phyloP scores from a whole-genome alignment of 2,113 vertebrate species.

The Struthio camelus region DNA sequence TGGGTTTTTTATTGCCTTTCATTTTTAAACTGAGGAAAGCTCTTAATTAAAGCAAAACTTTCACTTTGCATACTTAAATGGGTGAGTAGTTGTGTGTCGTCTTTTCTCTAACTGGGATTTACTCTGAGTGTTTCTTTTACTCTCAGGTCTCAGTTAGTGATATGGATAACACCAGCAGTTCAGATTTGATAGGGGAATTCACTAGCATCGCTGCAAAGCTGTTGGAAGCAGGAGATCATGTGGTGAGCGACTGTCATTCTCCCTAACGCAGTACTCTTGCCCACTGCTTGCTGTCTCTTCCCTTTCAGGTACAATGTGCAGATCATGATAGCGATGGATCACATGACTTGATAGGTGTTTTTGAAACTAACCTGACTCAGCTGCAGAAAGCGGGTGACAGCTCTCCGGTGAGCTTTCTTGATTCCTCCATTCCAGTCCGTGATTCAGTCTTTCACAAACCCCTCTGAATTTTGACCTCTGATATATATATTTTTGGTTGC shows the following conservation, averaged over 20 bases:
- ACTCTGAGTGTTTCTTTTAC: slow-evolving; percentile 7
- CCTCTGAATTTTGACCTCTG: not conserved
- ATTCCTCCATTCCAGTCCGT: not conserved
- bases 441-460: not conserved
- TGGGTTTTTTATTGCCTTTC: not conserved
- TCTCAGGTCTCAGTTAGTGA: slow-evolving; percentile 63
- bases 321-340: slow-evolving; percentile 90
- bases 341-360: slow-evolving; percentile 90
- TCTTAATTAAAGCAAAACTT: not conserved
- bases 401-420: slow-evolving; percentile 77
- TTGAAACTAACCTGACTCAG: slow-evolving; percentile 82
- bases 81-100: not conserved
- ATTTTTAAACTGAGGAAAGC: not conserved
- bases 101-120: not conserved
- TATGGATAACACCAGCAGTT: slow-evolving; percentile 45
- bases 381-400: slow-evolving; percentile 77
- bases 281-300: not conserved
- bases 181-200: slow-evolving; percentile 56
- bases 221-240: slow-evolving; percentile 19
- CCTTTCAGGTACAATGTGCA: slow-evolving; percentile 84
- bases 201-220: slow-evolving; percentile 17
- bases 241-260: slow-evolving; percentile 8
- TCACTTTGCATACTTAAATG: not conserved
- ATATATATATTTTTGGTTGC: not conserved
- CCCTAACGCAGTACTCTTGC: not conserved